Base-by-base conservation (phyloP, 2,797 vertebrate genomes). In the Amblyopsis hoosieri region DNA sequence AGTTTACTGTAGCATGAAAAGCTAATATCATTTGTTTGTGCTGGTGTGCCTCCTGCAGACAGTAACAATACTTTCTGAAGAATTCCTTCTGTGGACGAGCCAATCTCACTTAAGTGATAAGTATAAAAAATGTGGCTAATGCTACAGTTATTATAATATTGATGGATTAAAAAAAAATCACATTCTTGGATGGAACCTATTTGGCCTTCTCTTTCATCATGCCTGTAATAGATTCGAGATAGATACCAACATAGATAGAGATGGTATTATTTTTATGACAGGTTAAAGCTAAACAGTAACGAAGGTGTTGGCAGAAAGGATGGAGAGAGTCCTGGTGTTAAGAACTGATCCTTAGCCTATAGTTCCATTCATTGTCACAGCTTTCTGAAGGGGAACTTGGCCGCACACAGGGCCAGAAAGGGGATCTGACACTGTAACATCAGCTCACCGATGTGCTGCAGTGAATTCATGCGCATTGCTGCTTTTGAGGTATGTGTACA, bases 401-500 rank as follows among this genome's bases (percentile, higher is more conserved):
- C 19, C 75, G 75, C 75, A 76, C 84, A 87, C 81, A 62, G 66
- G 70, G 87, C 86, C 80, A 81, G 77, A 79, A 88, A 87, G 82
- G 66, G 53, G 86, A 87, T 89, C 86, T 81, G 78, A 86, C 78
- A 70, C 82, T 80, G 76, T 68, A 53, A 85, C 88, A 86, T 78
- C 84, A 71, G 85, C 86, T 90, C 86, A 85, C 72, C 60, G 80
- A 85, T 75, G 81, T 64, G 79, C 76, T 85, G 19, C 69, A 70
- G 77, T 74, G 79, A 82, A 84, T 86, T 84, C 83, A 74, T 60
- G 15, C 82, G 87, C 79, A 82, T 87, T 84, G 88, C 84, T 83
- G 79, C 77, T 81, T 86, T 85, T 69, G 84, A 74, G 82, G 4
- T 49, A 23, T 31, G 2, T 31, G 42, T 29, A 17, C 23, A 51